Evolutionary conservation across 2,888 invertebrate genomes (phyloP).

Genomic region (Leptogaster cylindrica): DNA sequence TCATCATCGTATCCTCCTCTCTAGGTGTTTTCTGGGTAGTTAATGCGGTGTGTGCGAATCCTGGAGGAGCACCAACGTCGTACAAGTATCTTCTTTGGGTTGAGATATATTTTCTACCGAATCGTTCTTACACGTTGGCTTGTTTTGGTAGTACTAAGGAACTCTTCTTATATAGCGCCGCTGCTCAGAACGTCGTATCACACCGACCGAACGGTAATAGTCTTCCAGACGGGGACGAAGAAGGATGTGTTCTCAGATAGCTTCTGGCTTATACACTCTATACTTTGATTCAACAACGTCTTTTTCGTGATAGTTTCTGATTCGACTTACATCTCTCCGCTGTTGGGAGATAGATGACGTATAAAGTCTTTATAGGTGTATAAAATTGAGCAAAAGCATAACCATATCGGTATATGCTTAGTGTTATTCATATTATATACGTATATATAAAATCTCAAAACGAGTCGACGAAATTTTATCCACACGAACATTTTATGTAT

Average conservation of each 20-base stretch:
- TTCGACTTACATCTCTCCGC: slow-evolving; percentile 11
- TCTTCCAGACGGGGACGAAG: slow-evolving; percentile 26
- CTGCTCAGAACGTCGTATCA: slow-evolving; percentile 48
- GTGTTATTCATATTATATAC: slow-evolving; percentile 7
- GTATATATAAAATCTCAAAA: not conserved
- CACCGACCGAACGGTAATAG: slow-evolving; percentile 43
- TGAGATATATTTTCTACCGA: slow-evolving; percentile 13
- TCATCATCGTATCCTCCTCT: slow-evolving; percentile 12
- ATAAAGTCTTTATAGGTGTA: not conserved
- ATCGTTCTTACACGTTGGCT: slow-evolving; percentile 37
- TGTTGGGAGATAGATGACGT: not conserved
- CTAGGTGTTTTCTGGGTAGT: slow-evolving; percentile 26
- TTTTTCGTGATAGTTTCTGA: slow-evolving; percentile 23
- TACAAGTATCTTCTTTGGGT: slow-evolving; percentile 22
- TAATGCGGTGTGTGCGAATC: slow-evolving; percentile 33
- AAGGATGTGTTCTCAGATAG: slow-evolving; percentile 25
- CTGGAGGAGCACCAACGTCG: not conserved
- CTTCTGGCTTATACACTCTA: slow-evolving; percentile 13
- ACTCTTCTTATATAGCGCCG: slow-evolving; percentile 50
- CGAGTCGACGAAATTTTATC: slow-evolving; percentile 5
- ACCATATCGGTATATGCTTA: not conserved
- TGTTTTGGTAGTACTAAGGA: slow-evolving; percentile 47
- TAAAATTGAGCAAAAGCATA: too few relatives aligned
- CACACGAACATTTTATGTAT: slow-evolving; percentile 13
- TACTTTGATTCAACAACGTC: slow-evolving; percentile 20